Percentiles rank a stretch among this genome's conserved stretches.
These are phyloP conservation scores for Pipistrellus nathusii DNA, from an alignment of 2,797 vertebrate species.

Conservation along the genomic window DNA sequence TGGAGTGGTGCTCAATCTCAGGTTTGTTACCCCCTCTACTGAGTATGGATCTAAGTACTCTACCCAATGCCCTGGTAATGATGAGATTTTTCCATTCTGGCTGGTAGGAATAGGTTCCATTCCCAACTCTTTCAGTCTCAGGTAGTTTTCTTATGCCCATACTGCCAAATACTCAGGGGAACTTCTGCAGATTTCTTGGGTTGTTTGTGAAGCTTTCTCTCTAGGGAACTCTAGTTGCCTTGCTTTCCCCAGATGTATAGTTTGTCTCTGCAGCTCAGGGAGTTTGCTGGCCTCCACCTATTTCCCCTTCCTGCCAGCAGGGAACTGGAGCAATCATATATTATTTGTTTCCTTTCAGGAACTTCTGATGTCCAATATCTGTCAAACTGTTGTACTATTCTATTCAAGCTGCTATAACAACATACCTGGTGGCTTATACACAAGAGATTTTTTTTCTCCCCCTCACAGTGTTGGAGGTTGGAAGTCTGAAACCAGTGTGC, in stretches of 20 bases:
- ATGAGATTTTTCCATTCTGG: slow-evolving; percentile 16
- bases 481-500: background rate
- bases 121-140: background rate
- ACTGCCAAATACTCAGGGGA: no score
- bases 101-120: background rate
- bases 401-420: background rate
- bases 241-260: background rate
- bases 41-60: background rate
- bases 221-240: background rate
- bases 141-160: background rate
- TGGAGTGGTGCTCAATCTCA: background rate
- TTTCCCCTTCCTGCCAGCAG: background rate
- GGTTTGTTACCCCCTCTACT: background rate
- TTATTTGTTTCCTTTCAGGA: background rate
- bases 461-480: background rate
- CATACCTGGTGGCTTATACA: background rate
- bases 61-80: background rate
- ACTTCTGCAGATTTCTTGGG: background rate
- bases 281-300: accelerated
- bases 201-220: background rate
- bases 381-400: background rate
- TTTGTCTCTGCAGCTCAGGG: background rate
- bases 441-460: no score
- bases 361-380: background rate
- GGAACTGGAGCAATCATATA: background rate